phyloP scores from a whole-genome alignment of 2,113 vertebrate genomes.

The Arvicanthis niloticus region DNA sequence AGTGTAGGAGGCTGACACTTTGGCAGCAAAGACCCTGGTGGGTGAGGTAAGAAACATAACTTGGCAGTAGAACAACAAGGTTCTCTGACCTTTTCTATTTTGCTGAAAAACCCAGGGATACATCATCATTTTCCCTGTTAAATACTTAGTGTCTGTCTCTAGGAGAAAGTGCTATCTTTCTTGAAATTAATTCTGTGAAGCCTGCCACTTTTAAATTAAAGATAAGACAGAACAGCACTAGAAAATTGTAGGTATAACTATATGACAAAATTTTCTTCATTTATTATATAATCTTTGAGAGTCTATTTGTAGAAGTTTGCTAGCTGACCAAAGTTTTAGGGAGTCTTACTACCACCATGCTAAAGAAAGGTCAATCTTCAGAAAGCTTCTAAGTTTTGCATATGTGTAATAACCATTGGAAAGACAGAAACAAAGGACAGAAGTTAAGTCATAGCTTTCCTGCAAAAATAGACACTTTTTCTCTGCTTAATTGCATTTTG shows the following conservation, averaged over 20 bases:
- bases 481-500: background rate
- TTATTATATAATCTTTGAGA: background rate
- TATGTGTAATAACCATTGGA: background rate
- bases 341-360: background rate
- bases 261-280: background rate
- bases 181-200: constrained; percentile 29
- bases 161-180: background rate
- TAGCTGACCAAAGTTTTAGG: background rate
- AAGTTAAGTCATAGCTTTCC: constrained; percentile 47
- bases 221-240: background rate
- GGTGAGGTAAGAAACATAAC: constrained; percentile 9
- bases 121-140: constrained; percentile 49
- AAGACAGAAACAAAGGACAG: background rate
- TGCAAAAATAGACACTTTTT: constrained; percentile 33
- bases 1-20: background rate
- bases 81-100: constrained; percentile 20
- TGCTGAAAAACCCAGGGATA: background rate
- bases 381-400: constrained; percentile 11
- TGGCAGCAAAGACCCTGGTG: background rate
- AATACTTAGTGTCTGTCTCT: constrained; percentile 19
- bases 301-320: background rate
- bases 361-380: constrained; percentile 8
- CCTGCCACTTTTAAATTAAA: constrained; percentile 54
- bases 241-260: background rate
- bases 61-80: constrained; percentile 35